phyloP scores from a whole-genome alignment of 1,140 invertebrate genomes.

The Anoplophora glabripennis region DNA sequence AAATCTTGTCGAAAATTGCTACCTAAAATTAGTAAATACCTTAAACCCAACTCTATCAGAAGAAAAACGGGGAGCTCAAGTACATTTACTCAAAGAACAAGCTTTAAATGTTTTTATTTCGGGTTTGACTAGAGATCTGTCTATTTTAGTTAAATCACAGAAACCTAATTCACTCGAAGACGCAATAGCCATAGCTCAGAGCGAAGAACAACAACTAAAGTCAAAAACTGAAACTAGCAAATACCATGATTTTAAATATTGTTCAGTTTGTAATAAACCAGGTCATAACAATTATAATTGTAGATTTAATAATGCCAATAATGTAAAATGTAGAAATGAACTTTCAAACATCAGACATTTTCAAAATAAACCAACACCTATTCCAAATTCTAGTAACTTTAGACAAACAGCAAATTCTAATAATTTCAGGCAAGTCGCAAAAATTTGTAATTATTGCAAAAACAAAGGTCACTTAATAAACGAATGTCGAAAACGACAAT shows the following conservation, averaged over 20 bases:
- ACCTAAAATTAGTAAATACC: too few relatives aligned
- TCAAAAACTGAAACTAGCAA: neutral
- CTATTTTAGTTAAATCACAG: neutral
- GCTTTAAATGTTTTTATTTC: slow-evolving; percentile 3
- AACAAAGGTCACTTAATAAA: slow-evolving; percentile 2
- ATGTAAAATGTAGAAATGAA: neutral
- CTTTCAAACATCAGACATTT: neutral
- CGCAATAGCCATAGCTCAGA: neutral
- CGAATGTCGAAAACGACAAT: slow-evolving; percentile 4
- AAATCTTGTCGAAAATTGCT: too few relatives aligned
- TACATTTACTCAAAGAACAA: neutral
- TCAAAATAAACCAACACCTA: too few relatives aligned
- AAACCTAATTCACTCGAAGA: slow-evolving; percentile 1
- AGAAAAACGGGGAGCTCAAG: neutral
- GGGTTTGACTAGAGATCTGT: neutral
- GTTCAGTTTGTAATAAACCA: neutral
- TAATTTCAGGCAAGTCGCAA: too few relatives aligned
- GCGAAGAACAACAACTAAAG: slow-evolving; percentile 1
- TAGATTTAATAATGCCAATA: neutral
- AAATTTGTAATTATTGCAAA: slow-evolving; percentile 1
- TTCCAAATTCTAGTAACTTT: too few relatives aligned
- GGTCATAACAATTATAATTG: neutral
- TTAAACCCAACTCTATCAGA: too few relatives aligned
- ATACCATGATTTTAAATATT: neutral
- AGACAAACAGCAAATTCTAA: too few relatives aligned